Evolutionary conservation across 2,888 invertebrate genomes (phyloP), one percentile per base, ranked within the genome.

Genomic region (Acleris literana): DNA sequence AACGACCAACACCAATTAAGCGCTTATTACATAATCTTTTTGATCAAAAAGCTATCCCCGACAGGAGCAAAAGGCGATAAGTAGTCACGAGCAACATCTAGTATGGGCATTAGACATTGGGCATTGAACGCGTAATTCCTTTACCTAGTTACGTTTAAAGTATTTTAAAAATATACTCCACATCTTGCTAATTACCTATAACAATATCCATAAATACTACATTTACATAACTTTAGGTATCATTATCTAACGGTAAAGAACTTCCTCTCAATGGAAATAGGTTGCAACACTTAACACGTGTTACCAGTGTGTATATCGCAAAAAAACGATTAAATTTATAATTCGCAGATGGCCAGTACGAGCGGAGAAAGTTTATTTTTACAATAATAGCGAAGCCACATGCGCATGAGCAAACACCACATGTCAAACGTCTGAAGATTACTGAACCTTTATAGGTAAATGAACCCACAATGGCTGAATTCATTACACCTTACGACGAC

Each of bases 311-410:
- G 72, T 78, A 83, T 84, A 84, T 82, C 78, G 80, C 79, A 83
- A 85, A 86, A 82, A 83, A 81, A 80, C 81, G 77, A 86, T 88
- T 86, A 87, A 84, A 82, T 86, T 88, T 87, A 90, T 88, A 90
- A 86, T 91, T 86, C 85, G 87, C 92, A 92, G 92, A 92, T 92
- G 91, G 85, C 88, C 87, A 86, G 87, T 86, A 86, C 83, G 84
- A 74, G 79, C 77, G 85, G 87, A 87, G 92, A 92, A 92, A 92
- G 92, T 92, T 92, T 92, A 92, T 92, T 92, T 91, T 90, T 91
- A 87, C 88, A 91, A 92, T 91, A 92, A 90, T 92, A 92, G 91
- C 91, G 85, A 86, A 83, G 78, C 87, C 90, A 92, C 80, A 90
- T 92, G 92, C 83, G 87, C 83, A 72, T 81, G 71, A 81, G 78